These are phyloP conservation scores for Pristionchus arcanus DNA, from an alignment of 2,888 invertebrate species.

Conservation along the genomic window DNA sequence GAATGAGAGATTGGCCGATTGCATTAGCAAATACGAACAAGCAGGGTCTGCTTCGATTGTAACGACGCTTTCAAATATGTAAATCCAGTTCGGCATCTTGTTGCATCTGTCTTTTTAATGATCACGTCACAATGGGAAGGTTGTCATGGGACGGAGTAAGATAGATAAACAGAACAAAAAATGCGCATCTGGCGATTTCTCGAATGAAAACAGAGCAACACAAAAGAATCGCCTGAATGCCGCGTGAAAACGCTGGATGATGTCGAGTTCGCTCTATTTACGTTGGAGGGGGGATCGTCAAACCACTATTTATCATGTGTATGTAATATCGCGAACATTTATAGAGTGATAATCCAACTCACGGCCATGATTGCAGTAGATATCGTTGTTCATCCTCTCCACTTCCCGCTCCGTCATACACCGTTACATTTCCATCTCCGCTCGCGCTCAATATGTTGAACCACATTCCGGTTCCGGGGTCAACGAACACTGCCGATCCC, in stretches of 20 bases:
- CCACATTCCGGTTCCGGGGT: neutral
- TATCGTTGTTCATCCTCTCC: neutral
- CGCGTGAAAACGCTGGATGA: too few relatives aligned
- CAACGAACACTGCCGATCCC: neutral
- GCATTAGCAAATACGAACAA: neutral
- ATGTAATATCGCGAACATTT: too few relatives aligned
- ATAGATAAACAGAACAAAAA: too few relatives aligned
- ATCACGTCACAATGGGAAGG: too few relatives aligned
- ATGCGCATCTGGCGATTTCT: too few relatives aligned
- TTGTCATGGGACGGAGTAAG: too few relatives aligned
- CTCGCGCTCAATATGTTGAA: neutral
- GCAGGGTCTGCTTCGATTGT: neutral
- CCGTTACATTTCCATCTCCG: neutral
- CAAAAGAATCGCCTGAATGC: too few relatives aligned
- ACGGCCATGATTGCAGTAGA: neutral
- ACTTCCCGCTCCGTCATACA: neutral
- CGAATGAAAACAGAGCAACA: too few relatives aligned
- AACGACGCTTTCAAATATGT: neutral
- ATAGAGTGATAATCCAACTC: neutral
- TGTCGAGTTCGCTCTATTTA: too few relatives aligned
- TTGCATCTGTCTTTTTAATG: neutral
- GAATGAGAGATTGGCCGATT: neutral
- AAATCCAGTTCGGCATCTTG: neutral
- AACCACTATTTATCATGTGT: too few relatives aligned
- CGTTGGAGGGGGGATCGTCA: too few relatives aligned